Percentiles rank a stretch among this genome's conserved stretches.
Evolutionary conservation across 64 coral and sea anemone species (phyloP).

Genomic region (Porites lutea): DNA sequence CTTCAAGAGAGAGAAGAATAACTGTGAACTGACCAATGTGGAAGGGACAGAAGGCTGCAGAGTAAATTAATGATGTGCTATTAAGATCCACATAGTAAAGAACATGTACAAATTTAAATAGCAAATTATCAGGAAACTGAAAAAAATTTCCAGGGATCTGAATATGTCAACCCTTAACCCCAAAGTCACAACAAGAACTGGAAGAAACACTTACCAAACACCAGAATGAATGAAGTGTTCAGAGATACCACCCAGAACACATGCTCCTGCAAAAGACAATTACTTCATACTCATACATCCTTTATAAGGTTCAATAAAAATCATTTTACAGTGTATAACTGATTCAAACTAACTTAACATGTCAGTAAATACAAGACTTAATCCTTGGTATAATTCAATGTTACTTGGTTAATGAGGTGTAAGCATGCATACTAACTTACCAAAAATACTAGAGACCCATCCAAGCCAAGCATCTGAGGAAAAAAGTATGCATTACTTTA

Average conservation of each 20-base stretch:
- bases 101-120: too few species aligned
- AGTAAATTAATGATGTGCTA: background rate
- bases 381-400: too few species aligned
- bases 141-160: too few species aligned
- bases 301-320: too few species aligned
- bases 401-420: too few species aligned
- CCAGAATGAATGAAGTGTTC: constrained; percentile 97
- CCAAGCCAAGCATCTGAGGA: constrained; percentile 96
- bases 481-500: constrained; percentile 25
- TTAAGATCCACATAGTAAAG: background rate
- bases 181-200: background rate
- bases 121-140: too few species aligned
- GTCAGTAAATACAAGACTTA: too few species aligned
- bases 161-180: background rate
- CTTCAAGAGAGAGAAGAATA: constrained; percentile 89
- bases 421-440: constrained; percentile 36
- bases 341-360: too few species aligned
- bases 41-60: constrained; percentile 97
- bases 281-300: too few species aligned
- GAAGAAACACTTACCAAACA: constrained; percentile 88
- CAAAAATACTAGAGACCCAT: constrained; percentile 98
- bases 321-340: too few species aligned
- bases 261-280: constrained; percentile 84
- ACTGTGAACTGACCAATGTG: constrained; percentile 97
- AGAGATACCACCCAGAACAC: constrained; percentile 99